Conservation (phyloP, 2,888 invertebrate species). For the Drosophila borealis region DNA sequence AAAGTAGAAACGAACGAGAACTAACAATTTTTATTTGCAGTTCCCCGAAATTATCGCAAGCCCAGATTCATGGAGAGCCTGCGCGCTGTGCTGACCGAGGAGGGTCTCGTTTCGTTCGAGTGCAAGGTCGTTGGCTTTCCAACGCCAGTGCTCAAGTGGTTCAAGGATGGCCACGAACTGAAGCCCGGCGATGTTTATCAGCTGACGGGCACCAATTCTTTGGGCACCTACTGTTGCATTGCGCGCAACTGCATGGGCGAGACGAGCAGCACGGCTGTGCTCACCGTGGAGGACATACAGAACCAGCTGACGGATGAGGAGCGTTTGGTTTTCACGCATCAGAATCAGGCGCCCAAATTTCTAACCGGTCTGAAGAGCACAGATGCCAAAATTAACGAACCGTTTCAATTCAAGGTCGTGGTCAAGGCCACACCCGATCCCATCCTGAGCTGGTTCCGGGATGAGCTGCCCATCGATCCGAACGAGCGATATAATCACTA, state of each 20-base stretch:
- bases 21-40: slow-evolving; percentile 85
- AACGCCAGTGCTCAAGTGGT: slow-evolving; percentile 94
- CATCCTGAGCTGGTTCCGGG: slow-evolving; percentile 93
- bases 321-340: slow-evolving; percentile 87
- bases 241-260: slow-evolving; percentile 96
- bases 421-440: slow-evolving; percentile 93
- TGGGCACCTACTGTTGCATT: slow-evolving; percentile 95
- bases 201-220: slow-evolving; percentile 94
- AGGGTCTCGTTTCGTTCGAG: slow-evolving; percentile 96
- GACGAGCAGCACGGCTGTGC: slow-evolving; percentile 93
- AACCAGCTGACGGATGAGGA: slow-evolving; percentile 95
- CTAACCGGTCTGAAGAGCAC: slow-evolving; percentile 92
- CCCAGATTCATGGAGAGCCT: slow-evolving; percentile 96
- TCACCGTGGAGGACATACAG: slow-evolving; percentile 96
- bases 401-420: slow-evolving; percentile 92
- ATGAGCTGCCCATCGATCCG: slow-evolving; percentile 91
- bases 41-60: slow-evolving; percentile 95
- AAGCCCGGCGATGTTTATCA: slow-evolving; percentile 97
- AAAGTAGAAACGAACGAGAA: too few species aligned
- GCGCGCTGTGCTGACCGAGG: slow-evolving; percentile 95
- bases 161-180: slow-evolving; percentile 96
- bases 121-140: slow-evolving; percentile 97
- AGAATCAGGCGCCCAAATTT: slow-evolving; percentile 94
- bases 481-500: slow-evolving; percentile 89
- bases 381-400: slow-evolving; percentile 93